A percentile compares a stretch with the other conserved stretches of the same genome.
Evolutionary conservation across 2,888 invertebrate species (phyloP).

Genomic region (Conistra vaccinii): DNA sequence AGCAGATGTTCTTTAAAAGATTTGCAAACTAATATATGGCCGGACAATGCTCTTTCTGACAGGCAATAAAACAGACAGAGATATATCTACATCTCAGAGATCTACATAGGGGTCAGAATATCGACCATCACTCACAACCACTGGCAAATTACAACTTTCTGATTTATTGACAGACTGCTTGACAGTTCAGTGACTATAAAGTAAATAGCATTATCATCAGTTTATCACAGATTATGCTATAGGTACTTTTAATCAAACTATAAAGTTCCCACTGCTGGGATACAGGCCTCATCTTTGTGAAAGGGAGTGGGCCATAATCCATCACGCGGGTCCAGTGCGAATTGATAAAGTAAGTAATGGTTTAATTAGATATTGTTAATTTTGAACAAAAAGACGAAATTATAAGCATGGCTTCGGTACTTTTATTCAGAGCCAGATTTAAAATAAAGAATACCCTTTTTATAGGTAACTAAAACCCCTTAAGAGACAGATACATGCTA

Average conservation of each 20-base stretch:
- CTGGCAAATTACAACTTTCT: not conserved
- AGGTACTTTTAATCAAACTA: no score
- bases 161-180: not conserved
- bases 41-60: slow-evolving; percentile 16
- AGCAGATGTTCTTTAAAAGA: slow-evolving; percentile 32
- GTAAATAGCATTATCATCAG: not conserved
- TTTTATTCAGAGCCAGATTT: not conserved
- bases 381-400: not conserved
- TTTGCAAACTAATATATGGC: slow-evolving; percentile 29
- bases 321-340: not conserved
- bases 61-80: not conserved
- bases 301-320: not conserved
- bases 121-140: not conserved
- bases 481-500: no score
- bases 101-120: no score
- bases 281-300: not conserved
- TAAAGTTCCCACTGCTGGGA: not conserved
- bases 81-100: no score
- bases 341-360: not conserved
- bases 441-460: no score
- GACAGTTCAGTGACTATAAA: not conserved
- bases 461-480: not conserved
- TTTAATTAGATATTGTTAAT: not conserved
- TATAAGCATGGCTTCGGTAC: not conserved
- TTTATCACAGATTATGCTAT: no score